Conservation (phyloP, 2,113 vertebrate genomes). For the Zosterops lateralis region DNA sequence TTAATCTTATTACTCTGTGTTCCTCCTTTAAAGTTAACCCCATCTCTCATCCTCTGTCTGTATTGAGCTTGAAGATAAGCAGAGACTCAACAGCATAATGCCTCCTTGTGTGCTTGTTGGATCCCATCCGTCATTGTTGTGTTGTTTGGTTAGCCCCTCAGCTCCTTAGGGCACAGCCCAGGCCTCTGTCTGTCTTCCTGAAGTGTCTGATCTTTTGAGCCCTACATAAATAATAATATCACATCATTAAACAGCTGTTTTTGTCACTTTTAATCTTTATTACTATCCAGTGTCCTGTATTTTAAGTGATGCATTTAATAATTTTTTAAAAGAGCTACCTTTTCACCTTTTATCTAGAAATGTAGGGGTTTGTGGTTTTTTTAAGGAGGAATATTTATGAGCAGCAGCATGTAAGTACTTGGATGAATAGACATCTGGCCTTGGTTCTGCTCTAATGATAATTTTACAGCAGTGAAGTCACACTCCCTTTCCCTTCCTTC, state of each 20-base stretch:
- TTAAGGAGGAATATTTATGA: background rate
- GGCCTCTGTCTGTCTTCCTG: background rate
- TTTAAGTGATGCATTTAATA: background rate
- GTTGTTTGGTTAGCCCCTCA: conserved; percentile 33
- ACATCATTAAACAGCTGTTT: conserved; percentile 5
- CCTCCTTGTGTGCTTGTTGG: background rate
- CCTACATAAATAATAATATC: conserved; percentile 27
- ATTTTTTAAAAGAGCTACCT: background rate
- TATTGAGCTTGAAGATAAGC: conserved; percentile 30
- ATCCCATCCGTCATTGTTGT: background rate
- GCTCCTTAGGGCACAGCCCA: background rate
- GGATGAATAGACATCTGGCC: background rate
- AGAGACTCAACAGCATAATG: background rate
- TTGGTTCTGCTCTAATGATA: background rate
- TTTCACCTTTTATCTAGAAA: background rate
- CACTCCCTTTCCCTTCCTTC: conserved; percentile 12
- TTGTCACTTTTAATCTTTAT: conserved; percentile 18
- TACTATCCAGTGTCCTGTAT: background rate
- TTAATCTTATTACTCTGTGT: conserved; percentile 21
- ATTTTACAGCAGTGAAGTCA: conserved; percentile 25
- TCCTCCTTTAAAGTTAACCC: conserved; percentile 26
- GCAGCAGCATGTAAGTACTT: background rate
- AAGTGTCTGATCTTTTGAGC: conserved; percentile 5
- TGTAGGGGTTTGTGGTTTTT: background rate
- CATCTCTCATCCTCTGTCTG: conserved; percentile 25